Evolutionary conservation across 1,140 invertebrate species (phyloP), one percentile per base, ranked within the genome.

Genomic region (Colletes latitarsis): DNA sequence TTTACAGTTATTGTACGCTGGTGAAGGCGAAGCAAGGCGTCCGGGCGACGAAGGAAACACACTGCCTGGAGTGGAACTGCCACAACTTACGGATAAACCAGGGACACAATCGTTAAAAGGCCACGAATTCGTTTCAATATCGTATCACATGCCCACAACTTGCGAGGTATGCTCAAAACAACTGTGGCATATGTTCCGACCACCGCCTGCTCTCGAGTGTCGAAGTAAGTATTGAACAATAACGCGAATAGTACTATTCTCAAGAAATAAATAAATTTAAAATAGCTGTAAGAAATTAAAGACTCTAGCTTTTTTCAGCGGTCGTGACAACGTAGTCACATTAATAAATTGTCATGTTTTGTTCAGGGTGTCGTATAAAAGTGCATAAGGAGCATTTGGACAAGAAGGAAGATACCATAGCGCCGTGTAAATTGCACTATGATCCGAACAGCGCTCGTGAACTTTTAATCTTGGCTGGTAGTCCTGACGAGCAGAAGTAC

Each of bases 151-250:
- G 96, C 98, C 98, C 53, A 99, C 99, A 3, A 97, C 97, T 80
- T 99, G 99, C 94, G 99, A 99, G 94, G 97, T 98, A 69, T 99
- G 99, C 95, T 96, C 98, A 52, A 98, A 98, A 92, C 98, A 98
- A 87, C 94, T 99, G 71, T 99, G 98, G 98, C 97, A 99, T 92
- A 97, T 99, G 96, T 97, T 99, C 92, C 96, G 98, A 91, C 98
- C 99, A 77, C 98, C 98, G 66, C 97, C 98, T 82, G 98, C 99
- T 69, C 95, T 99, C 80, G 99, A 99, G 94, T 99, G 99, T 94
- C 96, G 98, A 95, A 94, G 98, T 98, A 94, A 95, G 96, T 95
- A 83, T 4, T 12, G 21, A 19, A 46, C 1, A 6, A 15, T 0
- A 41, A 6, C 1, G 46, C 9, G 52, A n/a, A 57, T 72, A 41